phyloP scores from a whole-genome alignment of 2,888 invertebrate species.

The Thereva nobilitata region DNA sequence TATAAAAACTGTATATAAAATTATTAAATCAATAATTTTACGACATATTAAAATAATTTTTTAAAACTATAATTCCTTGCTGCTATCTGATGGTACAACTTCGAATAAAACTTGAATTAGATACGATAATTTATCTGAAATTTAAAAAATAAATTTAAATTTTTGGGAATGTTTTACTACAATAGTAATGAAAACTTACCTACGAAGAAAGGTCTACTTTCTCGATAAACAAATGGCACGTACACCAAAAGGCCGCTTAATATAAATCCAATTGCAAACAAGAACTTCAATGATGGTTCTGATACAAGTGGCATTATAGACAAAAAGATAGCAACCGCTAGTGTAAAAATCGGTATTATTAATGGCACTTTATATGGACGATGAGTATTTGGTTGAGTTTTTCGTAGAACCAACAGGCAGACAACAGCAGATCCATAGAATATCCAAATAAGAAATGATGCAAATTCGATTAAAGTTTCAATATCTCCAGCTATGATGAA shows the following conservation, averaged over 20 bases:
- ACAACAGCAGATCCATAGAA: conserved; percentile 85
- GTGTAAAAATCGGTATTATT: conserved; percentile 72
- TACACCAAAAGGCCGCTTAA: conserved; percentile 71
- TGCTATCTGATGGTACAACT: conserved; percentile 62
- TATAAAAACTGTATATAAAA: conserved; percentile 6
- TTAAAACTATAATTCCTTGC: conserved; percentile 37
- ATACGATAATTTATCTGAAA: conserved; percentile 68
- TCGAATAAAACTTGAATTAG: conserved; percentile 69
- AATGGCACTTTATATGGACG: conserved; percentile 78
- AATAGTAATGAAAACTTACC: conserved; percentile 60
- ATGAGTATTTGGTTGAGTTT: conserved; percentile 67
- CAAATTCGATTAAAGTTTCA: conserved; percentile 77
- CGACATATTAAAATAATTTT: conserved; percentile 13
- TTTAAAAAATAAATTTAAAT: conserved; percentile 44
- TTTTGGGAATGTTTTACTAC: not conserved
- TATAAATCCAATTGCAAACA: conserved; percentile 75
- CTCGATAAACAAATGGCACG: conserved; percentile 74
- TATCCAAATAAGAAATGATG: conserved; percentile 85
- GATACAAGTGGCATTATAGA: conserved; percentile 75
- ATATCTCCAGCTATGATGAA: conserved; percentile 78
- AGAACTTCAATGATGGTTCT: conserved; percentile 75
- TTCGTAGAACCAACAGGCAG: conserved; percentile 73
- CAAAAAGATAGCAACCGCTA: conserved; percentile 71
- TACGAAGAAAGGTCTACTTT: conserved; percentile 66
- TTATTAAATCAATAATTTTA: conserved; percentile 20